A percentile compares a stretch with the other conserved stretches of the same genome.
Conservation (phyloP, 1,140 invertebrate genomes). For the Eumeta japonica region DNA sequence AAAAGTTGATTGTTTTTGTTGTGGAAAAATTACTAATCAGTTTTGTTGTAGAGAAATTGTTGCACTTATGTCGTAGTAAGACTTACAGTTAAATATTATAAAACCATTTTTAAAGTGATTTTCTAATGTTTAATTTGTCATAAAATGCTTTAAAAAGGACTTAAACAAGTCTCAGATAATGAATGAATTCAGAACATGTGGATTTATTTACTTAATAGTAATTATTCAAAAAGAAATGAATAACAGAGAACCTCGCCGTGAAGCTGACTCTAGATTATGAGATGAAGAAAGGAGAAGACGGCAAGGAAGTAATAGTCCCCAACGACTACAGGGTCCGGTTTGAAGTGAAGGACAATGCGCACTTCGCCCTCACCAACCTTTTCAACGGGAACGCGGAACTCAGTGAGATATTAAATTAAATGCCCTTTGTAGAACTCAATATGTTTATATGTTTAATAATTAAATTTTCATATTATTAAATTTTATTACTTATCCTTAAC, state of each 20-base stretch:
- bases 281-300: constrained; percentile 11
- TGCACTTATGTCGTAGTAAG: too few species aligned
- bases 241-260: constrained; percentile 16
- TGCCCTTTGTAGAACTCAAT: too few species aligned
- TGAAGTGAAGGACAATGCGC: constrained; percentile 19
- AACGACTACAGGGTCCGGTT: constrained; percentile 20
- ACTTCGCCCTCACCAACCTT: constrained; percentile 44
- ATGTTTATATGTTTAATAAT: too few species aligned
- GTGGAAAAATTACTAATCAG: too few species aligned
- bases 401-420: constrained; percentile 34
- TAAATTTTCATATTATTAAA: constrained; percentile 3
- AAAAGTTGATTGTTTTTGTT: too few species aligned
- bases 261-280: constrained; percentile 16
- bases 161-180: background rate
- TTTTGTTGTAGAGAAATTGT: too few species aligned
- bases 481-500: constrained; percentile 4
- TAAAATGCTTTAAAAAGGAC: background rate
- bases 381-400: constrained; percentile 55
- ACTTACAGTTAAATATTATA: too few species aligned
- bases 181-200: too few species aligned
- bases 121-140: too few species aligned
- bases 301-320: constrained; percentile 15
- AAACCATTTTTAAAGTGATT: too few species aligned
- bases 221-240: too few species aligned
- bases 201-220: too few species aligned